phyloP scores from a whole-genome alignment of 2,113 vertebrate species.

The Macrotus californicus region DNA sequence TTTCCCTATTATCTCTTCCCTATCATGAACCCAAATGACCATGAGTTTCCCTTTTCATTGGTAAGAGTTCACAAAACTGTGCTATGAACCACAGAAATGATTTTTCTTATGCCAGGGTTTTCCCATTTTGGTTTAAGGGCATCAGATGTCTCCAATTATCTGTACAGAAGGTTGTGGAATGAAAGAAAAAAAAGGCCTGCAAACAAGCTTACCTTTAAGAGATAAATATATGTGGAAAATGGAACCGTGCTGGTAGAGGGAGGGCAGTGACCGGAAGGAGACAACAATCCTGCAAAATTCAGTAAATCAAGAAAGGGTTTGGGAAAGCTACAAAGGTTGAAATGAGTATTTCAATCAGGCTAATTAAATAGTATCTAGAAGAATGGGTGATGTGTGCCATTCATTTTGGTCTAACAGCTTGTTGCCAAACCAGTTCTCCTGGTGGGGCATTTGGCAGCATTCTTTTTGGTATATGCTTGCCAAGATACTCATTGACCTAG shows the following conservation, averaged over 20 bases:
- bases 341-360: not conserved
- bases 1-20: slow-evolving; percentile 69
- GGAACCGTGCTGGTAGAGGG: not conserved
- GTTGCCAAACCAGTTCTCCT: slow-evolving; percentile 66
- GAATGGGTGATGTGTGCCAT: slow-evolving; percentile 5
- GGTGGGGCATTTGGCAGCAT: slow-evolving; percentile 25
- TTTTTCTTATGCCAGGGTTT: slow-evolving; percentile 43
- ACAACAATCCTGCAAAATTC: slow-evolving; percentile 15
- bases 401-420: slow-evolving; percentile 48
- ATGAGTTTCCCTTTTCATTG: slow-evolving; percentile 56
- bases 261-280: not conserved
- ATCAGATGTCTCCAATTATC: slow-evolving; percentile 55
- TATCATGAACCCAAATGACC: slow-evolving; percentile 65
- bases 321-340: not conserved
- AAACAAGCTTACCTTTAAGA: slow-evolving; percentile 19
- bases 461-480: slow-evolving; percentile 44
- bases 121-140: slow-evolving; percentile 40
- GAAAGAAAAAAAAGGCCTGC: slow-evolving; percentile 2
- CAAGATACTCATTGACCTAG: slow-evolving; percentile 52
- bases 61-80: not conserved
- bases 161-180: not conserved
- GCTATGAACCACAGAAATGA: slow-evolving; percentile 40
- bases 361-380: slow-evolving; percentile 27
- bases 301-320: not conserved
- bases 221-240: not conserved